Evolutionary conservation across 2,888 invertebrate species (phyloP).

Genomic region (Cantharis rufa): DNA sequence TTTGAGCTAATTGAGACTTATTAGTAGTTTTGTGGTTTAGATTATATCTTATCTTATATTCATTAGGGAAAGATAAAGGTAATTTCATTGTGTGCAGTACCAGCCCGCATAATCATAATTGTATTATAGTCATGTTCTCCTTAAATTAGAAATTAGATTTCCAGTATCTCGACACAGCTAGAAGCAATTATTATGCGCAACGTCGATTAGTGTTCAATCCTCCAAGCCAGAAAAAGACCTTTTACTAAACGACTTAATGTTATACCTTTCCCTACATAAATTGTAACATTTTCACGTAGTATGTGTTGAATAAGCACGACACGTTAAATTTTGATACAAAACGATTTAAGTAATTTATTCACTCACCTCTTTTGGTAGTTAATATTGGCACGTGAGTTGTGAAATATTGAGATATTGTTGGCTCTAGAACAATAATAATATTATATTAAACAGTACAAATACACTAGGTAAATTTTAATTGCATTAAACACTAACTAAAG

Average conservation of each 20-base stretch:
- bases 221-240: neutral
- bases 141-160: conserved; percentile 4
- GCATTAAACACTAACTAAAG: too few species aligned
- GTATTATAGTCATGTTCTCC: conserved; percentile 4
- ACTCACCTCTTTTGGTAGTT: neutral
- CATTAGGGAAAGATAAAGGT: neutral
- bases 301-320: neutral
- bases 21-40: neutral
- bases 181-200: conserved; percentile 3
- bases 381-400: neutral
- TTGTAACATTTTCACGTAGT: neutral
- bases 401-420: neutral
- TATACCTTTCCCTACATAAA: neutral
- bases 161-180: conserved; percentile 1
- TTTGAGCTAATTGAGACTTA: neutral
- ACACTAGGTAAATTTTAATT: neutral
- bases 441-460: neutral
- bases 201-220: conserved; percentile 3
- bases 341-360: neutral
- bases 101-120: neutral
- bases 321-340: neutral
- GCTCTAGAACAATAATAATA: neutral
- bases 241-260: neutral
- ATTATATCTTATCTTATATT: neutral
- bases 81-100: neutral